Evolutionary conservation across 23 tunicate species (phyloP).

Genomic region (Styela clava): DNA sequence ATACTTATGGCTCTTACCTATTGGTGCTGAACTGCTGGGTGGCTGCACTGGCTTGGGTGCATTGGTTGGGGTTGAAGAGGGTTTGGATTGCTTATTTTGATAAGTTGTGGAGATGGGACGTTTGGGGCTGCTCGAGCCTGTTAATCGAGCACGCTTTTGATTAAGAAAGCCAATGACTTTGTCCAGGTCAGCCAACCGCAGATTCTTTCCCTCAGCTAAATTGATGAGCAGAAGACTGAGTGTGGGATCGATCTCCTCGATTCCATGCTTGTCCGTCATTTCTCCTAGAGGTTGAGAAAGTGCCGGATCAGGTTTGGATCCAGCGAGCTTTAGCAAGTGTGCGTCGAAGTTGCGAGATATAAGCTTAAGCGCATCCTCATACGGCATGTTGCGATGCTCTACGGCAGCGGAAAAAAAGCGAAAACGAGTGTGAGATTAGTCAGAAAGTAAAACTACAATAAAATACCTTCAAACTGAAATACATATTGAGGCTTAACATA

Average conservation of each 20-base stretch:
- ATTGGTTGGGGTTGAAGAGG: not conserved
- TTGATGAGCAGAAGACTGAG: conserved; percentile 22
- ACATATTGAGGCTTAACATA: too few species aligned
- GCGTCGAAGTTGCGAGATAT: conserved; percentile 34
- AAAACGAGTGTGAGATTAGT: not conserved
- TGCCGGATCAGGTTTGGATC: not conserved
- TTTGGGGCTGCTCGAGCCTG: not conserved
- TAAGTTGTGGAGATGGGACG: conserved; percentile 17
- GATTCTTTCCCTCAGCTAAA: conserved; percentile 26
- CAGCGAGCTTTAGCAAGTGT: conserved; percentile 34
- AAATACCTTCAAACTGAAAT: too few species aligned
- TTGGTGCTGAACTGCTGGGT: not conserved
- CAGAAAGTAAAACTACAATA: conserved; percentile 2
- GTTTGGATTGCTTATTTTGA: not conserved
- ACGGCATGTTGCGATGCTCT: conserved; percentile 43
- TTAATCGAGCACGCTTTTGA: conserved; percentile 3
- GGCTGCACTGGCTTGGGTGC: conserved; percentile 27
- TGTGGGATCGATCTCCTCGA: conserved; percentile 26
- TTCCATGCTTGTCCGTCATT: not conserved
- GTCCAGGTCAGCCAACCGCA: conserved; percentile 25
- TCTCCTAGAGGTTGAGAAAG: not conserved
- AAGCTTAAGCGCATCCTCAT: conserved; percentile 32
- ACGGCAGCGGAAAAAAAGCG: conserved; percentile 20
- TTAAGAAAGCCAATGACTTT: conserved; percentile 4
- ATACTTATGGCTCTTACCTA: not conserved